phyloP scores from a whole-genome alignment of 53 echinoderm and acorn worm genomes.

The Antedon mediterranea region DNA sequence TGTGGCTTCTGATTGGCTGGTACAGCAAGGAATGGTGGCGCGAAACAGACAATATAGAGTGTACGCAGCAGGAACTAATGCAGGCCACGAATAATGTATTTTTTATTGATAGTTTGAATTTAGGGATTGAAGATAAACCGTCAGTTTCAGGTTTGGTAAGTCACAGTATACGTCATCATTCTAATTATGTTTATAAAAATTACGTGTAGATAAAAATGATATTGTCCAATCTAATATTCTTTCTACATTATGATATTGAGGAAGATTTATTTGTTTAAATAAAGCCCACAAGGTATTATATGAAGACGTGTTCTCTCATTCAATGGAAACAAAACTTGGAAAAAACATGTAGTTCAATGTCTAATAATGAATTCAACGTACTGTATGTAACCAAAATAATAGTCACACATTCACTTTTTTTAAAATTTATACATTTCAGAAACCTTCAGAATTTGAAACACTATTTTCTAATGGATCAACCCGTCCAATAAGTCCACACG shows the following conservation, averaged over 20 bases:
- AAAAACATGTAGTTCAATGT: too few species aligned
- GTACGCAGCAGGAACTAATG: constrained; percentile 42
- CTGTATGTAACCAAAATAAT: too few species aligned
- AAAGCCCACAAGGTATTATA: too few species aligned
- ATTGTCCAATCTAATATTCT: too few species aligned
- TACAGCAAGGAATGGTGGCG: constrained; percentile 76
- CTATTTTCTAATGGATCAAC: constrained; percentile 36
- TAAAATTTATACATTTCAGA: too few species aligned
- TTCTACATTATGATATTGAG: too few species aligned
- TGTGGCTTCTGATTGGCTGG: constrained; percentile 80
- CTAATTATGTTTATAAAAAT: not conserved
- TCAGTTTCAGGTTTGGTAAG: constrained; percentile 84
- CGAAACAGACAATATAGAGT: constrained; percentile 41
- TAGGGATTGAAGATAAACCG: constrained; percentile 41
- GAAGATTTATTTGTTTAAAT: not conserved
- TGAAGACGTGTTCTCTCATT: too few species aligned
- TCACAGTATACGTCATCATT: too few species aligned
- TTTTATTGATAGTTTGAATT: constrained; percentile 70
- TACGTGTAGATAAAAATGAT: too few species aligned
- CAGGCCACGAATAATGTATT: constrained; percentile 68
- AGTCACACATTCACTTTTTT: too few species aligned
- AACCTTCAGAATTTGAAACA: constrained; percentile 48
- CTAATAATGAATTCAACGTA: too few species aligned
- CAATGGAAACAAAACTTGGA: too few species aligned
- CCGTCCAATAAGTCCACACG: constrained; percentile 44